These are phyloP conservation scores for Prochilodus magdalenae DNA, from an alignment of 2,113 vertebrate species.

Conservation along the genomic window DNA sequence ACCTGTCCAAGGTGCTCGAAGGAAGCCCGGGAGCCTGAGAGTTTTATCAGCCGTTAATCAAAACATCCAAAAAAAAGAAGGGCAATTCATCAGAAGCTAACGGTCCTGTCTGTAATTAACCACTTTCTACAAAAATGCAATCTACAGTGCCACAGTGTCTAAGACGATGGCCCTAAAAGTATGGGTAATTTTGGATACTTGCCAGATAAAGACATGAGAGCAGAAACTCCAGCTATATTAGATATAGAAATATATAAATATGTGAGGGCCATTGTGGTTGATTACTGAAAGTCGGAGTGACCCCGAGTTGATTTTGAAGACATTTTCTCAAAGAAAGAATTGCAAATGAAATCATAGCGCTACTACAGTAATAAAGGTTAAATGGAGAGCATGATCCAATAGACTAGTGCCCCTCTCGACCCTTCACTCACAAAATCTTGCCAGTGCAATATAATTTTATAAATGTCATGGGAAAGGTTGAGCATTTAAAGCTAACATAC, in stretches of 20 bases:
- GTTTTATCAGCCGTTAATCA: slow-evolving; percentile 72
- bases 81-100: slow-evolving; percentile 67
- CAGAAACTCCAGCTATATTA: neutral
- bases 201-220: neutral
- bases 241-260: slow-evolving; percentile 35
- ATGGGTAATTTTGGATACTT: neutral
- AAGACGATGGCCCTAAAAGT: neutral
- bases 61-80: slow-evolving; percentile 63
- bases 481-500: no score
- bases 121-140: slow-evolving; percentile 50
- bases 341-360: slow-evolving; percentile 55
- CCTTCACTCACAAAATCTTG: slow-evolving; percentile 30
- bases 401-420: slow-evolving; percentile 24
- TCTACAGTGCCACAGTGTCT: neutral
- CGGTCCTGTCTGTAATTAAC: slow-evolving; percentile 63
- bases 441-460: neutral
- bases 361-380: slow-evolving; percentile 43
- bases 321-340: slow-evolving; percentile 42
- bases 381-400: slow-evolving; percentile 39
- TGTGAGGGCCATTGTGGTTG: slow-evolving; percentile 23
- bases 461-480: no score
- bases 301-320: slow-evolving; percentile 46
- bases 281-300: slow-evolving; percentile 40
- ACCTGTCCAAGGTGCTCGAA: slow-evolving; percentile 57
- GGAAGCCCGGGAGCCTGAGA: slow-evolving; percentile 59